A percentile compares a stretch with the other conserved stretches of the same genome.
Conservation (phyloP, 2,797 vertebrate species). For the Acropternis orthonyx region DNA sequence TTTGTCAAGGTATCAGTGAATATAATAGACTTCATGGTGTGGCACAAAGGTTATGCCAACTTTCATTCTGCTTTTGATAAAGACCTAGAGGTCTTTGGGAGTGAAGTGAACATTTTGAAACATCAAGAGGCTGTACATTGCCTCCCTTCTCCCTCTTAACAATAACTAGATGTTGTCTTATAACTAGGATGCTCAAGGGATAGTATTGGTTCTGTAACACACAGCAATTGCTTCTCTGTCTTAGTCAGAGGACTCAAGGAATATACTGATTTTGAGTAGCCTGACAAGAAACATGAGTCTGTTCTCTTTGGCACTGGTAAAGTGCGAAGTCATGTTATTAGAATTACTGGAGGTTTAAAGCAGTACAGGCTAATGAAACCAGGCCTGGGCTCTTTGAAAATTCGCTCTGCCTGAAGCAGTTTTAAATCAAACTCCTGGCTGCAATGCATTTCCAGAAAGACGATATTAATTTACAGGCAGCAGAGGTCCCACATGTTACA, state of each 20-base stretch:
- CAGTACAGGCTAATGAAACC: neutral
- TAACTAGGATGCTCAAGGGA: neutral
- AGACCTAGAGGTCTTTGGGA: neutral
- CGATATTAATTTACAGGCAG: neutral
- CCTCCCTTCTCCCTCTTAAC: neutral
- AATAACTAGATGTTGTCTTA: neutral
- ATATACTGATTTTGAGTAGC: neutral
- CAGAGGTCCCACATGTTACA: neutral
- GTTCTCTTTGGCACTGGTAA: neutral
- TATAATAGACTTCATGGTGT: neutral
- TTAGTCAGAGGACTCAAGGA: neutral
- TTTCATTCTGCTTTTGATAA: neutral
- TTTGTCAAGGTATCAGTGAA: neutral
- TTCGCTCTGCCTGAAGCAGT: neutral
- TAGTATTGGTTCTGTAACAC: neutral
- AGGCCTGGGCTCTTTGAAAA: neutral
- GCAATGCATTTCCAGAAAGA: neutral
- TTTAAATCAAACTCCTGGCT: neutral
- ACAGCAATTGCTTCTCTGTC: neutral
- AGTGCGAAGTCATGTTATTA: neutral
- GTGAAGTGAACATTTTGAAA: neutral
- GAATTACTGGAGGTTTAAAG: neutral
- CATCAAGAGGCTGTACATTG: rapidly evolving
- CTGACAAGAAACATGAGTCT: neutral
- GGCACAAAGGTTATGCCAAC: neutral